These are phyloP conservation scores for Macrophya alboannulata DNA, from an alignment of 2,888 invertebrate genomes.

Conservation along the genomic window DNA sequence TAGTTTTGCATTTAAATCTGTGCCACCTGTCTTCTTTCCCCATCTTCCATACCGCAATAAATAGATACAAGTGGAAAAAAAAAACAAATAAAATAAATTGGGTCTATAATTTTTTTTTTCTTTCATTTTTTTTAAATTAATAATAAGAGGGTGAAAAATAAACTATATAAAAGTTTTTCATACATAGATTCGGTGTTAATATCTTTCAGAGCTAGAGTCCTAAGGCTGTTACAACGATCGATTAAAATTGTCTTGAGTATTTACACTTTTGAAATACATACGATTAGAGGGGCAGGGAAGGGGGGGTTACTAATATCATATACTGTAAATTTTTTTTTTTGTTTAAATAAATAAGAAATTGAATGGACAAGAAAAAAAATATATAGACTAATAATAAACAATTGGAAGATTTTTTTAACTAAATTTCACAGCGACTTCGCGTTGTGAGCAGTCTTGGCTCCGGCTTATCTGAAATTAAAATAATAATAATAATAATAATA, in stretches of 20 bases:
- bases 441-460: conserved; percentile 75
- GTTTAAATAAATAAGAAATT: conserved; percentile 27
- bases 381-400: conserved; percentile 60
- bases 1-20: conserved; percentile 48
- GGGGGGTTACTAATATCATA: neutral
- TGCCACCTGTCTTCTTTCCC: conserved; percentile 67
- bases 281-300: neutral
- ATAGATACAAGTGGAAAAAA: conserved; percentile 42
- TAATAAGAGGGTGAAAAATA: neutral
- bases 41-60: conserved; percentile 69
- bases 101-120: neutral
- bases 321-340: neutral
- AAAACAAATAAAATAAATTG: conserved; percentile 25
- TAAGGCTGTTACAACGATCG: conserved; percentile 9
- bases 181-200: conserved; percentile 19
- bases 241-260: conserved; percentile 17
- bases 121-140: neutral
- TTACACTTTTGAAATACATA: conserved; percentile 30
- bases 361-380: conserved; percentile 58
- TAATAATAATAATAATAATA: conserved; percentile 41
- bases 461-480: conserved; percentile 71
- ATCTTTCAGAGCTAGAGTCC: neutral
- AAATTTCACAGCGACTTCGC: conserved; percentile 67
- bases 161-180: conserved; percentile 20
- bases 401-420: conserved; percentile 56